Evolutionary conservation across 2,113 vertebrate species (phyloP), one percentile per base, ranked within the genome.

Genomic region (Scalopus aquaticus): DNA sequence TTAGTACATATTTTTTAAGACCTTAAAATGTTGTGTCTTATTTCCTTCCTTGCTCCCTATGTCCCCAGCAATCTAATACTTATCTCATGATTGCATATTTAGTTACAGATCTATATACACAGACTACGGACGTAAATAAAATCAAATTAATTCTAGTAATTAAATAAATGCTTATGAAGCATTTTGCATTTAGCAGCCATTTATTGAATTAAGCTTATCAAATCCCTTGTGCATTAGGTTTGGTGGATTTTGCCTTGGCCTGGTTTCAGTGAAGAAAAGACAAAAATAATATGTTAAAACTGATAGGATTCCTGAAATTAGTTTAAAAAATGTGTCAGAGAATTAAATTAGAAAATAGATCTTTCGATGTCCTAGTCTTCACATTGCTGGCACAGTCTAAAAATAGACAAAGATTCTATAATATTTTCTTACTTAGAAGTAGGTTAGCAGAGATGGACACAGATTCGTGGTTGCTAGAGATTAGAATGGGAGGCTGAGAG

Each of bases 191-290:
- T 93, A 93, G 46, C 9, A 79, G 28, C 3, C 13, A 92, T 69
- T 94, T 93, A 96, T 90, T 94, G 93, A 97, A 96, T 95, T 93
- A 94, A 91, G 44, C 56, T 93, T 90, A 89, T 84, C 80, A 96
- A 93, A 49, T 9, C 46, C 51, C 22, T 58, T 69, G 37, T 88
- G 46, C 9, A 58, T 28, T 65, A 84, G 58, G n/a, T 84, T 81
- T 95, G 54, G 1, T 9, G 49, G 51, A 91, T 49, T 51, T 73
- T 91, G 20, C 22, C 24, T 93, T 93, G 69, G 20, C 73, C 62
- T 96, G 80, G 2, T 93, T 90, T 92, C 22, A 87, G 46, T 22
- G 19, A 93, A 80, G 22, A 49, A 80, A 82, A 77, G 44, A 65
- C 54, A 67, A 87, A 83, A 76, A 64, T 10, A 62, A 13, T 26